Evolutionary conservation across 2,113 vertebrate species (phyloP), one percentile per base, ranked within the genome.

Genomic region (Alligator mississippiensis): DNA sequence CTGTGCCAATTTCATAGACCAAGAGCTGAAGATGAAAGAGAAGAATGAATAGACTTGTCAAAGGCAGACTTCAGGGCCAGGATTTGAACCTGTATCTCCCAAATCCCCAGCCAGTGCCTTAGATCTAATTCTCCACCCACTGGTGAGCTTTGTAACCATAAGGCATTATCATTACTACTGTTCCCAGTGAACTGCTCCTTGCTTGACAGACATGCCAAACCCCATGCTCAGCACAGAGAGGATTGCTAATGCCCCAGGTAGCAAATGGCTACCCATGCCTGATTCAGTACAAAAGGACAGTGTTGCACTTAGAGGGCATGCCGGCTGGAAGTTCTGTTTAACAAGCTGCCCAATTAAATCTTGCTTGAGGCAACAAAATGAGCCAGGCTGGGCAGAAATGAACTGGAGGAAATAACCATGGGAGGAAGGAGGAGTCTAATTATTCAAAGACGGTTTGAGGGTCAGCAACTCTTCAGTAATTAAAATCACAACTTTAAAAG

Each of bases 401-500:
- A 34, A 18, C 6, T 1, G 3, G 21, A 13, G 6, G 34, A 64
- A 64, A 72, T 64, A 47, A 13, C 3, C 4, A 5, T 28, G 80
- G 34, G 62, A 90, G 18, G 15, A 2, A 1, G 30, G 21, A 58
- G 58, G 72, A 57, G 14, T 34, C 0, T 2, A 89, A 34, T 60
- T 60, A 16, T 47, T 83, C 9, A 25, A 83, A 93, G 55, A 75
- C 58, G 80, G 55, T 83, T 80, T 61, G 60, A 76, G 64, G 90
- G 84, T 94, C 96, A 92, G 93, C 82, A 78, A 83, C 82, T 87
- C 79, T 77, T 30, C 10, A 1, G 85, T 85, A 95, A 96, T 96
- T 97, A 96, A 92, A 93, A 88, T 7, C 9, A 11, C 1, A 47
- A 68, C 88, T 96, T 95, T 93, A 91, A 96, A 93, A 47, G 76